Percentiles rank a stretch among this genome's conserved stretches.
Conservation (phyloP, 2,113 vertebrate genomes). For the Recurvirostra avosetta region DNA sequence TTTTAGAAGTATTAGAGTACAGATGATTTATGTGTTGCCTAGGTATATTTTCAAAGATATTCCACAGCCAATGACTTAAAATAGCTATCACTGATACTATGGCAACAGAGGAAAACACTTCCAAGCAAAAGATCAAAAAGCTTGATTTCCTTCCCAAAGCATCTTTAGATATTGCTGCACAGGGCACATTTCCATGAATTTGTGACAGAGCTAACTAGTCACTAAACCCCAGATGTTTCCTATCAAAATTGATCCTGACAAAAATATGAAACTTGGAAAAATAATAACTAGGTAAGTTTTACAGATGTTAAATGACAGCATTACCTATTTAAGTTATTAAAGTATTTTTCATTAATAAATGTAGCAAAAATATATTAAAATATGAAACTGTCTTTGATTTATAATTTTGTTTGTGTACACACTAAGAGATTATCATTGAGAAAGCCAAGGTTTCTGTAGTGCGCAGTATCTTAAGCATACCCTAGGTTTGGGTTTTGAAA, state of each 20-base stretch:
- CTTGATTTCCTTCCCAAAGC: conserved; percentile 30
- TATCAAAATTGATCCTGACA: not conserved
- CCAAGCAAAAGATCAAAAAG: conserved; percentile 47
- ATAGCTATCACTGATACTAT: conserved; percentile 34
- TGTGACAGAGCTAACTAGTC: not conserved
- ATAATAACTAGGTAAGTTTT: not conserved
- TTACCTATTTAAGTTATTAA: not conserved
- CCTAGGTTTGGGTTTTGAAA: not conserved
- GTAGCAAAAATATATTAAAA: not conserved
- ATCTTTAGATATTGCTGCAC: conserved; percentile 8
- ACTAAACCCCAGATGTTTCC: conserved; percentile 38
- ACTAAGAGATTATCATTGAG: not conserved
- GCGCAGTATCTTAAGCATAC: not conserved
- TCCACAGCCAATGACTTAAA: not conserved
- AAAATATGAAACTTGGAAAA: not conserved
- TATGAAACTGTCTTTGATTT: not conserved
- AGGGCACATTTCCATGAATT: not conserved
- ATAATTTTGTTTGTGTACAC: not conserved
- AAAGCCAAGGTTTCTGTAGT: not conserved
- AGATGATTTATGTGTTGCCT: conserved; percentile 22
- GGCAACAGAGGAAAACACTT: conserved; percentile 44
- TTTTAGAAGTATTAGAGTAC: not conserved
- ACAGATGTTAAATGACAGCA: not conserved
- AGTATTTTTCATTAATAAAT: not conserved
- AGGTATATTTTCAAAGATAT: conserved; percentile 29